Conservation (phyloP, 2,113 vertebrate species). For the Scalopus aquaticus region DNA sequence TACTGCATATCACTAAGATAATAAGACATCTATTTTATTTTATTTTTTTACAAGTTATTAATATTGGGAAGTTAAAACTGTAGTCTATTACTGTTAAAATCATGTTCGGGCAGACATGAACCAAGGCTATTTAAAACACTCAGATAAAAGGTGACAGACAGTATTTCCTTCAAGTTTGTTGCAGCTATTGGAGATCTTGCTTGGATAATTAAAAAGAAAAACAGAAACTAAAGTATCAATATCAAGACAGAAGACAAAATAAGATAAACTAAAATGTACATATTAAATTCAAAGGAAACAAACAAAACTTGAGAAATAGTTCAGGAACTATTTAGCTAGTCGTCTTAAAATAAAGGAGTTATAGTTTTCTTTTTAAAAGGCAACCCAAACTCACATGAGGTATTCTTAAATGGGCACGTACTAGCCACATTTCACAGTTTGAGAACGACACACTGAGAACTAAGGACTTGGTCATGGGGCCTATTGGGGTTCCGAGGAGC, state of each 20-base stretch:
- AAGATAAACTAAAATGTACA: background rate
- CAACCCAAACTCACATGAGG: background rate
- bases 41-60: background rate
- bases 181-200: background rate
- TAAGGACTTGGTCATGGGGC: background rate
- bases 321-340: background rate
- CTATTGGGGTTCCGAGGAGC: background rate
- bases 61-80: background rate
- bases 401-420: background rate
- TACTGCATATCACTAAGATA: background rate
- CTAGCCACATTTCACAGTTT: slow-evolving; percentile 9
- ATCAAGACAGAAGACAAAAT: background rate
- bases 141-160: background rate
- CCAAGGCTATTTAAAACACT: background rate
- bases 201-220: slow-evolving; percentile 40
- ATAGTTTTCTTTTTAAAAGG: background rate
- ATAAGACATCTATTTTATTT: background rate
- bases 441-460: background rate
- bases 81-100: background rate
- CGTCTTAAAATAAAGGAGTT: background rate
- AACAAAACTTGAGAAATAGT: background rate
- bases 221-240: background rate
- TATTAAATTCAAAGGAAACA: slow-evolving; percentile 19
- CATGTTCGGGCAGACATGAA: background rate
- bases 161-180: background rate